Conservation (phyloP, 2,113 vertebrate species). For the Sceloporus undulatus region DNA sequence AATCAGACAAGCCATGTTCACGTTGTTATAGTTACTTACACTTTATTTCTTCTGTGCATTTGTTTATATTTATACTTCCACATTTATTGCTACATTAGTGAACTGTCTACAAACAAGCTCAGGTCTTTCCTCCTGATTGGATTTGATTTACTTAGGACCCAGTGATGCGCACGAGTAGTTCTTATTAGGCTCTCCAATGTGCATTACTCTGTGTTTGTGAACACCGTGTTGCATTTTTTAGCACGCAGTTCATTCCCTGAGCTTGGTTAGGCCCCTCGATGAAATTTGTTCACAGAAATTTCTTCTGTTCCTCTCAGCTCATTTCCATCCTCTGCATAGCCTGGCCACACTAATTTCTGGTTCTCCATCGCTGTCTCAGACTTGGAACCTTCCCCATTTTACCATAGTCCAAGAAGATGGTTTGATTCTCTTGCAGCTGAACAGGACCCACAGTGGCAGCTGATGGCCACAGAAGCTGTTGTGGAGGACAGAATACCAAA, state of each 20-base stretch:
- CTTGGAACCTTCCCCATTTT: background rate
- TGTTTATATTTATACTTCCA: background rate
- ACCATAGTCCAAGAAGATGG: background rate
- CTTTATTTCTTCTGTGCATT: background rate
- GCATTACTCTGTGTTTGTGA: constrained; percentile 23
- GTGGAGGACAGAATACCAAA: too few relatives aligned
- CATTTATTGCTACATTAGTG: background rate
- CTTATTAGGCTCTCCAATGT: constrained; percentile 7
- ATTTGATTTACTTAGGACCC: constrained; percentile 12
- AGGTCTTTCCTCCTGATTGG: constrained; percentile 21
- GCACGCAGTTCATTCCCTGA: constrained; percentile 6
- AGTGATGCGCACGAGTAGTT: constrained; percentile 27
- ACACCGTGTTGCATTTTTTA: constrained; percentile 29
- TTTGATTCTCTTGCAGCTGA: background rate
- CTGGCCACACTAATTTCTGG: background rate
- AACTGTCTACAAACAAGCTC: constrained; percentile 10
- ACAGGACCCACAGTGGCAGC: background rate
- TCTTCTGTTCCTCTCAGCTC: background rate
- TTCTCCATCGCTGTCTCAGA: background rate
- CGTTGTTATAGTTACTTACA: too few relatives aligned
- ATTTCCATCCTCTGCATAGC: constrained; percentile 1
- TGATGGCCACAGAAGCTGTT: too few relatives aligned
- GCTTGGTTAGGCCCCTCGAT: background rate
- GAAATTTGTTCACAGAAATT: constrained; percentile 1
- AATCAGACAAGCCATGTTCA: too few relatives aligned